Base-by-base conservation (phyloP, 2,888 invertebrate genomes). In the Thereva unica region DNA sequence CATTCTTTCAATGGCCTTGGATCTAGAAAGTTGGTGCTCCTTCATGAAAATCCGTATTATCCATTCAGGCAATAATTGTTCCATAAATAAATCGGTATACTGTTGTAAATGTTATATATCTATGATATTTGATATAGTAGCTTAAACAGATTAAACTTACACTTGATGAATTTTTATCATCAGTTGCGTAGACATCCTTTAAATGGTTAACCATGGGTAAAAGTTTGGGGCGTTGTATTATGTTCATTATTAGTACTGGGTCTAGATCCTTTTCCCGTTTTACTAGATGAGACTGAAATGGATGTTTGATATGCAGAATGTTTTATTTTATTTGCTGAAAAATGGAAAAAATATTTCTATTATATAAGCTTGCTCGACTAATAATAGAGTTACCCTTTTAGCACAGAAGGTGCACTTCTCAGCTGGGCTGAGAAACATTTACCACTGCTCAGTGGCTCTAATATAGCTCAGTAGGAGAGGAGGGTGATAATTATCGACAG, bases 41-140 rank as follows among this genome's bases (percentile, higher is more conserved):
- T 68, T 66, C 67, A 67, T 68, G 10, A 68, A 68, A 9, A 70
- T 66, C 8, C 40, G 12, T 6, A 70, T 10, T 4, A 55, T 54
- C 70, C 70, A 70, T 50, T 70, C 68, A 4, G 70, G 70, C 23
- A 64, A 38, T 59, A 70, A 57, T 5, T 66, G 9, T 5, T 64
- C 64, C 57, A 57, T 64, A 66, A 66, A 68, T 8, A 68, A 37
- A 53, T 68, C 68, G 4, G 66, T 64, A 38, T 57, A 67, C 68
- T 68, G 45, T 10, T 57, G 63, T 6, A n/a, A 45, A 49, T 37
- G 34, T 9, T 4, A 50, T 42, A n/a, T 50, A 41, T 37, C 35
- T 67, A 10, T 10, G 49, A n/a, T n/a, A n/a, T 49, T 4, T n/a
- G 37, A 35, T 52, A 38, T 12, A 2, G 10, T 47, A 35, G 23